phyloP scores from a whole-genome alignment of 2,797 vertebrate species.

The Muscicapa striata region DNA sequence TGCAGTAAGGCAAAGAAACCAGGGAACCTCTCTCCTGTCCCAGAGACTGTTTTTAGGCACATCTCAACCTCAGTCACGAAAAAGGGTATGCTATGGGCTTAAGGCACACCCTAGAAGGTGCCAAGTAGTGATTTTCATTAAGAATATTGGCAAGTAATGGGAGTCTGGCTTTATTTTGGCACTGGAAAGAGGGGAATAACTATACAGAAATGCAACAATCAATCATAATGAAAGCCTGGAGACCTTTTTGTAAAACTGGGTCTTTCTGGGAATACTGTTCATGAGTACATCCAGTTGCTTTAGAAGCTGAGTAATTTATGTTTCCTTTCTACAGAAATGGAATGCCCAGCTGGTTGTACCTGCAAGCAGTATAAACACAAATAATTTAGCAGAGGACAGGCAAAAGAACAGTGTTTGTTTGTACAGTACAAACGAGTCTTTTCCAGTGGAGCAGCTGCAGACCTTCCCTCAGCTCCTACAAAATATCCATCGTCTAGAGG shows the following conservation, averaged over 20 bases:
- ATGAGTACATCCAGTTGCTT: neutral
- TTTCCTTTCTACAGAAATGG: conserved; percentile 82
- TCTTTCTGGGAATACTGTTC: neutral
- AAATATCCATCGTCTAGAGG: conserved; percentile 90
- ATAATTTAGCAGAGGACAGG: neutral
- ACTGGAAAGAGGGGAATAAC: neutral
- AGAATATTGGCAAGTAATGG: neutral
- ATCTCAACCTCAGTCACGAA: conserved; percentile 66
- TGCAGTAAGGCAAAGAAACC: conserved; percentile 78
- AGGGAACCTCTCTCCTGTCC: neutral
- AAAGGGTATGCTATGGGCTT: conserved; percentile 81
- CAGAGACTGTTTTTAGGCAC: conserved; percentile 47
- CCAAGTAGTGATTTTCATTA: neutral
- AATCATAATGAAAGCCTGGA: neutral
- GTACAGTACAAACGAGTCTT: neutral
- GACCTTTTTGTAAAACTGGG: neutral
- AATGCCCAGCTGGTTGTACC: conserved; percentile 76
- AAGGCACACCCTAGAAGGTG: neutral
- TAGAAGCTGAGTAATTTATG: neutral
- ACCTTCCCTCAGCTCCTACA: conserved; percentile 87
- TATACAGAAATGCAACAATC: neutral
- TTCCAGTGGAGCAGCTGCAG: conserved; percentile 84
- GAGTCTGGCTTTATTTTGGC: neutral
- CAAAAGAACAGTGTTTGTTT: neutral
- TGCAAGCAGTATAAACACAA: conserved; percentile 30